These are phyloP conservation scores for Misgurnus mizolepis DNA, from an alignment of 2,113 vertebrate species.

Conservation along the genomic window DNA sequence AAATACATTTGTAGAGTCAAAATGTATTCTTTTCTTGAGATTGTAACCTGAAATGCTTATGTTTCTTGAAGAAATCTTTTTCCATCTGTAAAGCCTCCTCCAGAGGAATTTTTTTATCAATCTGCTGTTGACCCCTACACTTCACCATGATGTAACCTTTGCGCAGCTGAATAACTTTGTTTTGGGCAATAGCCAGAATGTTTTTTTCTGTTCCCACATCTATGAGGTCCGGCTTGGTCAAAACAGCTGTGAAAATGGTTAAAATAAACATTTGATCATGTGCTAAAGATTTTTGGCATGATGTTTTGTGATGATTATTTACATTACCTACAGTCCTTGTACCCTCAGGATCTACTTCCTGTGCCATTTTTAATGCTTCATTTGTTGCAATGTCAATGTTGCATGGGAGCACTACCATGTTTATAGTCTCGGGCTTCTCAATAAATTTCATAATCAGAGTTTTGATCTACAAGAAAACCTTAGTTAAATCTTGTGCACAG, in stretches of 20 bases:
- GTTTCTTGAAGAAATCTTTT: slow-evolving; percentile 72
- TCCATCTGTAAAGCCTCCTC: slow-evolving; percentile 68
- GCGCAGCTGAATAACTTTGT: slow-evolving; percentile 68
- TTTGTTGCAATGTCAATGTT: slow-evolving; percentile 85
- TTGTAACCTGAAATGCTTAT: slow-evolving; percentile 72
- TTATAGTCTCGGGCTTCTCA: slow-evolving; percentile 73
- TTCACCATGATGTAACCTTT: slow-evolving; percentile 84
- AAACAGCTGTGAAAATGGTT: slow-evolving; percentile 68
- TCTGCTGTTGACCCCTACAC: slow-evolving; percentile 77
- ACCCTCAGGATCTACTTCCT: too few species aligned
- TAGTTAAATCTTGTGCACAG: not conserved
- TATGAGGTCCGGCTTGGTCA: slow-evolving; percentile 82
- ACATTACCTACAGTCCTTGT: too few species aligned
- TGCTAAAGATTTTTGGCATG: too few species aligned
- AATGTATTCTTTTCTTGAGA: not conserved
- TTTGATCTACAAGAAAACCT: slow-evolving; percentile 71
- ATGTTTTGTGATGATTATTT: too few species aligned
- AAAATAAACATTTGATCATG: too few species aligned
- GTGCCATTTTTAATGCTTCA: slow-evolving; percentile 61
- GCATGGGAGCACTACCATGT: slow-evolving; percentile 79
- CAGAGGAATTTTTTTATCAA: slow-evolving; percentile 62
- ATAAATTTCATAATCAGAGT: slow-evolving; percentile 69
- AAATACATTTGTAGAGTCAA: too few species aligned
- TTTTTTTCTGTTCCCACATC: slow-evolving; percentile 73
- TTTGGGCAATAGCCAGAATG: slow-evolving; percentile 65